These are phyloP conservation scores for Cervus canadensis DNA, from an alignment of 2,113 vertebrate genomes.

Conservation along the genomic window DNA sequence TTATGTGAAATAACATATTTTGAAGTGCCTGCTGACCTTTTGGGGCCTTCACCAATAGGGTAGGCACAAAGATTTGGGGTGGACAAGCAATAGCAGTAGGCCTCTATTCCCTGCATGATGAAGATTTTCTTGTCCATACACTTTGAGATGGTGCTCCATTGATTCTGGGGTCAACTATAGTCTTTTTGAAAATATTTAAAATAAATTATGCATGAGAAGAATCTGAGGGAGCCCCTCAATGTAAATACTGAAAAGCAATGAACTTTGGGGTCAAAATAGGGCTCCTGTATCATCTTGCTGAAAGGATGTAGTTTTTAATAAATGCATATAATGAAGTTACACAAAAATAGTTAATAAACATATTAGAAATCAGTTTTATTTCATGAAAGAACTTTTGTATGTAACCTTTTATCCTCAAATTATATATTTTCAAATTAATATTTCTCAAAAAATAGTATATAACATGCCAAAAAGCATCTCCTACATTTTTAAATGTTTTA, in stretches of 20 bases:
- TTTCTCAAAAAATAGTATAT: not conserved
- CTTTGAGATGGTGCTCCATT: not conserved
- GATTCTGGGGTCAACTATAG: not conserved
- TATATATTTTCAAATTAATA: not conserved
- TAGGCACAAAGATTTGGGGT: not conserved
- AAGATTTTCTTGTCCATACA: not conserved
- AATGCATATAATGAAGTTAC: not conserved
- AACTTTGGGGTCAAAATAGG: not conserved
- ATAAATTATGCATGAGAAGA: not conserved
- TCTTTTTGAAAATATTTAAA: not conserved
- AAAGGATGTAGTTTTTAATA: not conserved
- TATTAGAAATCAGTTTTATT: not conserved
- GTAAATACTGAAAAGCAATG: not conserved
- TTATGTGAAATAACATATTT: not conserved
- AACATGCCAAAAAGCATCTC: not conserved
- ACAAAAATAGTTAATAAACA: not conserved
- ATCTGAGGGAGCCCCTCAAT: not conserved
- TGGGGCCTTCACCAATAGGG: not conserved
- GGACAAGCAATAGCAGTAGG: not conserved
- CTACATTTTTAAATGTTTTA: not conserved
- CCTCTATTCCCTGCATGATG: rapidly evolving
- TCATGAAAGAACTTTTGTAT: not conserved
- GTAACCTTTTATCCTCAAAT: not conserved
- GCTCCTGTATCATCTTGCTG: not conserved
- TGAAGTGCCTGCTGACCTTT: not conserved